These are phyloP conservation scores for Meteorus sp. DNA, from an alignment of 1,140 invertebrate species.

Conservation along the genomic window DNA sequence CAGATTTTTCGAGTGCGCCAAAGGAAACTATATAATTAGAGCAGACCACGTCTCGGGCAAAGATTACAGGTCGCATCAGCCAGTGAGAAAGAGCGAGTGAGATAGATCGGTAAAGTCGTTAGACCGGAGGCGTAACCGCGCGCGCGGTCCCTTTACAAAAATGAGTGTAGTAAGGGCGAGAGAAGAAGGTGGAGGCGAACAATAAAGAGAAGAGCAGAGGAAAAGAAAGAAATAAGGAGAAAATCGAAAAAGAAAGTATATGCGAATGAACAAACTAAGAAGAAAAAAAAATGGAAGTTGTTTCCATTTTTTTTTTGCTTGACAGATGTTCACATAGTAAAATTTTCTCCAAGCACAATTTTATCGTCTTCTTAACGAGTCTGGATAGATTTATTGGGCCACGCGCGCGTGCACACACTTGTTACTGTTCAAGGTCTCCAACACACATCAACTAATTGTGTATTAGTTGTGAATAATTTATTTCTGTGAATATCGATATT, in stretches of 20 bases:
- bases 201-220: not conserved
- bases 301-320: too few species aligned
- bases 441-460: too few species aligned
- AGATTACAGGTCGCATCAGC: slow-evolving; percentile 28
- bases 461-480: too few species aligned
- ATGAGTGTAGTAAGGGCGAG: slow-evolving; percentile 12
- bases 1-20: slow-evolving; percentile 15
- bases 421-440: too few species aligned
- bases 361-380: slow-evolving; percentile 16
- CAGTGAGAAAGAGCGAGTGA: too few species aligned
- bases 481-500: too few species aligned
- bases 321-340: slow-evolving; percentile 2
- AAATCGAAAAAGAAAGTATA: not conserved
- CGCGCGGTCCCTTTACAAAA: slow-evolving; percentile 21
- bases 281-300: slow-evolving; percentile 6
- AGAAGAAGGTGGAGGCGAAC: slow-evolving; percentile 9
- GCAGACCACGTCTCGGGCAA: slow-evolving; percentile 23
- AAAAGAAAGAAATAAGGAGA: not conserved
- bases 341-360: slow-evolving; percentile 6
- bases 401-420: not conserved
- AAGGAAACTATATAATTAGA: slow-evolving; percentile 51
- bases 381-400: slow-evolving; percentile 13
- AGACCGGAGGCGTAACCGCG: slow-evolving; percentile 20
- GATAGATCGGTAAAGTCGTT: slow-evolving; percentile 12
- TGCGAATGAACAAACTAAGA: not conserved